Evolutionary conservation across 2,113 vertebrate genomes (phyloP).

Genomic region (Calyptomena viridis): DNA sequence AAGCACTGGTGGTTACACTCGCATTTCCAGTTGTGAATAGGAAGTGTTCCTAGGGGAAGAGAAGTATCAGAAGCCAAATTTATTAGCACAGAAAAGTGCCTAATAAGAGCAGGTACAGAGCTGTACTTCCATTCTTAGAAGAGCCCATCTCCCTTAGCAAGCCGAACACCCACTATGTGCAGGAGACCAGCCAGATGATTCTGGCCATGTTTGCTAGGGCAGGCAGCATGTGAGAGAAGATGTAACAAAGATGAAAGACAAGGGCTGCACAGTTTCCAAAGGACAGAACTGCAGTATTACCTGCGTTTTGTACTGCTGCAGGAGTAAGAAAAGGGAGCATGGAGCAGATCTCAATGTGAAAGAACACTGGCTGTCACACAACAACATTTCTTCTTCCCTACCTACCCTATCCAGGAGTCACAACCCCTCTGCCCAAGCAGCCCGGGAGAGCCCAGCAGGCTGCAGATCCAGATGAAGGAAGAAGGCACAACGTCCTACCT

Average conservation of each 20-base stretch:
- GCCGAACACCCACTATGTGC: background rate
- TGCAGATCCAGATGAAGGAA: background rate
- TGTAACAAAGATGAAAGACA: background rate
- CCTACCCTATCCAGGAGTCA: accelerated
- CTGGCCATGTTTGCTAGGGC: background rate
- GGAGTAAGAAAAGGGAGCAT: background rate
- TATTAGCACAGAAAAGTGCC: background rate
- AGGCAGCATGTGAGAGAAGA: background rate
- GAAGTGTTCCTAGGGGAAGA: background rate
- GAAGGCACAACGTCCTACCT: background rate
- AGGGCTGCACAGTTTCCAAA: background rate
- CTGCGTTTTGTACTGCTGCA: background rate
- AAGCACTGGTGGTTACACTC: accelerated
- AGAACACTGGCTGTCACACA: background rate
- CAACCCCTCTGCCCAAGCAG: background rate
- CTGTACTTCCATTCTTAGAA: background rate
- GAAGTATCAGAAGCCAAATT: background rate
- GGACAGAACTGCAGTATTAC: background rate
- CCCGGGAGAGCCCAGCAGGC: background rate
- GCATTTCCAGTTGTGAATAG: background rate
- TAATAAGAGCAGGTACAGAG: background rate
- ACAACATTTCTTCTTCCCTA: background rate
- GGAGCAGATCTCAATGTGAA: background rate
- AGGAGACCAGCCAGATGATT: background rate
- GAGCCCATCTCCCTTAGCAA: background rate